Conservation (phyloP, 1,140 invertebrate species). For the Drosophila bifasciata region DNA sequence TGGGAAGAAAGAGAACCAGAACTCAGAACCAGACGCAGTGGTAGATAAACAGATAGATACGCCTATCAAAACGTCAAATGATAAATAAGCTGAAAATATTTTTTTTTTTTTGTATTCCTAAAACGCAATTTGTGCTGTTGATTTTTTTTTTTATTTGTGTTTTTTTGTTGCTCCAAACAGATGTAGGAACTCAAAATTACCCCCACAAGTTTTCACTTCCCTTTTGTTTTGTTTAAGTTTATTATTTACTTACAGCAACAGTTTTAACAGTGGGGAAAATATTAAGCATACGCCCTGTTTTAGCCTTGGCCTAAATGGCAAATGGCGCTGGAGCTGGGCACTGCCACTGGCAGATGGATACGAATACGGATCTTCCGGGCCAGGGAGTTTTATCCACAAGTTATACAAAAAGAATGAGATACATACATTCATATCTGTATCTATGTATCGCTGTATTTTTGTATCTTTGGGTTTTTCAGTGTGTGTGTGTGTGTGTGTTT, state of each 20-base stretch:
- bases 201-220: background rate
- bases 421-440: conserved; percentile 23
- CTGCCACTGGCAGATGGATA: too few relatives aligned
- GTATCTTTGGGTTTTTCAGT: conserved; percentile 24
- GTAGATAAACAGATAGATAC: background rate
- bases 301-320: conserved; percentile 37
- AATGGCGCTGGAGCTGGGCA: background rate
- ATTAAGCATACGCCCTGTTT: conserved; percentile 41
- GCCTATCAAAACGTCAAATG: conserved; percentile 73
- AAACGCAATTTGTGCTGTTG: conserved; percentile 62
- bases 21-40: background rate
- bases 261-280: conserved; percentile 25
- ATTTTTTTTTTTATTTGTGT: conserved; percentile 17
- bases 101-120: conserved; percentile 33
- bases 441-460: conserved; percentile 18
- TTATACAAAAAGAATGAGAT: conserved; percentile 42
- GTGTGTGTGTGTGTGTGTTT: conserved; percentile 2
- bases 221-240: conserved; percentile 13
- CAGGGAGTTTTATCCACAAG: conserved; percentile 27
- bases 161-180: conserved; percentile 27
- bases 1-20: background rate
- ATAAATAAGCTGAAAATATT: conserved; percentile 79
- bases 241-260: conserved; percentile 11
- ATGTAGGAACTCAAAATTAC: conserved; percentile 43
- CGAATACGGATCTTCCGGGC: too few relatives aligned